Evolutionary conservation across 1,140 invertebrate genomes (phyloP), one percentile per base, ranked within the genome.

Genomic region (Phymastichus coffea): DNA sequence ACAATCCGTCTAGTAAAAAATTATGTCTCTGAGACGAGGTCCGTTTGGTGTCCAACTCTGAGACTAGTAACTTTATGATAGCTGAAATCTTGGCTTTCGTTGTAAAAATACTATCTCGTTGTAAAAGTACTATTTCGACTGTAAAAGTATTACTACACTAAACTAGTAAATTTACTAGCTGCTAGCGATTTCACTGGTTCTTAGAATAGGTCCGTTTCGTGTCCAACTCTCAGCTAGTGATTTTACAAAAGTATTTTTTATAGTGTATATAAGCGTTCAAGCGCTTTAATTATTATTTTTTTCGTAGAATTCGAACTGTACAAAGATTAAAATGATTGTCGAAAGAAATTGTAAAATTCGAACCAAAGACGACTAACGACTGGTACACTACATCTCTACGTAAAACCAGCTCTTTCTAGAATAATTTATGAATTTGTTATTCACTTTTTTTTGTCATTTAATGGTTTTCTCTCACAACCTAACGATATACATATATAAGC

Each of bases 351-450:
- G n/a, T n/a, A n/a, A n/a, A n/a, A 61, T 33, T 10, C 4, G 0
- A 49, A 44, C 38, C 46, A 28, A 62, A 55, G 60, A 57, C 60
- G 53, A 26, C 49, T 41, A 59, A 59, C 48, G 22, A 2, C 25
- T 37, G 20, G 37, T 19, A 25, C 46, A 35, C 17, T 17, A 33
- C 47, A 6, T 8, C 28, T 35, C 47, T 58, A 52, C 8, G 40
- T 49, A 19, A 57, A 57, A n/a, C n/a, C 22, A 12, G 19, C 22
- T 58, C 33, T 22, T 58, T 20, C 52, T 44, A 15, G 23, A 46
- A 14, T 33, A 20, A 46, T 19, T 20, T 51, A 17, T 41, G 48
- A 28, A 59, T 51, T 60, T 33, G n/a, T n/a, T n/a, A n/a, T n/a
- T n/a, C n/a, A n/a, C n/a, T 56, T 46, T 44, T 20, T 20, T 20